Conservation (phyloP, 2,113 vertebrate genomes). For the Tragelaphus imberbis region DNA sequence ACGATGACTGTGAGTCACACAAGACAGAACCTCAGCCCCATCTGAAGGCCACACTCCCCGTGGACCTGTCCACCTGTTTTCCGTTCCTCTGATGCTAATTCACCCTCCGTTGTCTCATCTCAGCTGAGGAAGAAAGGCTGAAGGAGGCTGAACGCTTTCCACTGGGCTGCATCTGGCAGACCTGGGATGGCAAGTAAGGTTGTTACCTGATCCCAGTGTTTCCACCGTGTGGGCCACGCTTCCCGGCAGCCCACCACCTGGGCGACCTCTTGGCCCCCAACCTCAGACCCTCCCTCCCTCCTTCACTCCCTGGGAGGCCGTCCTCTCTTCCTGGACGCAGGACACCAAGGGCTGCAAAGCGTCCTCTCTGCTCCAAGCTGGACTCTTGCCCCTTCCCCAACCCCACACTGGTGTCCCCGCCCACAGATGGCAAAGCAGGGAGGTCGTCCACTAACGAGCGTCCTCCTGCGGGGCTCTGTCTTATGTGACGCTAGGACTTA, state of each 20-base stretch:
- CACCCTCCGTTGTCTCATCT: not conserved
- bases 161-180: not conserved
- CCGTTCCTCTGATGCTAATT: not conserved
- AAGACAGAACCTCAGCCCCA: not conserved
- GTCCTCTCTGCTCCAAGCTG: not conserved
- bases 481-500: not conserved
- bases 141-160: not conserved
- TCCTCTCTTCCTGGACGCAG: not conserved
- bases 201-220: accelerated
- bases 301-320: not conserved
- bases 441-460: not conserved
- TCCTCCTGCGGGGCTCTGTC: not conserved
- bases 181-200: not conserved
- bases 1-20: too few species aligned
- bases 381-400: not conserved
- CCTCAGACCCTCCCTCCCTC: not conserved
- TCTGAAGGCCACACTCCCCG: not conserved
- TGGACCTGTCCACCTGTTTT: not conserved
- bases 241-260: not conserved
- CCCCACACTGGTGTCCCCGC: not conserved
- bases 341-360: not conserved
- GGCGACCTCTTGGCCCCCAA: not conserved
- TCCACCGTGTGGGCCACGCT: accelerated
- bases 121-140: not conserved
- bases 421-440: not conserved